Evolutionary conservation across 2,888 invertebrate genomes (phyloP), one percentile per base, ranked within the genome.

Genomic region (Argyresthia albistria): DNA sequence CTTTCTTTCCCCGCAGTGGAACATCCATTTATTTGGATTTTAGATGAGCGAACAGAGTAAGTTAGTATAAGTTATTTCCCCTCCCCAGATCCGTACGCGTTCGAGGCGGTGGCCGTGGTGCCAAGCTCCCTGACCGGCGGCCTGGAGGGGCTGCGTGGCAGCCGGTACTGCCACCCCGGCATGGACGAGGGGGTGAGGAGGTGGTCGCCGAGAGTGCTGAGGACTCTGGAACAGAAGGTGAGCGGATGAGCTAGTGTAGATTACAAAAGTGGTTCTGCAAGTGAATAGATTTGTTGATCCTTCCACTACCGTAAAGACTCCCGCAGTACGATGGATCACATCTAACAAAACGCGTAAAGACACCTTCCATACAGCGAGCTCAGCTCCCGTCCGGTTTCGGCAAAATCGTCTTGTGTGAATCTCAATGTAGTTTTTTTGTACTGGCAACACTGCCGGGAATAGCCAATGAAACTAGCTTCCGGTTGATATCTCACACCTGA

Each of bases 91-190:
- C 66, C 72, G 0, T 87, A 69, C 57, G 82, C 90, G 10, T 91
- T 89, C 63, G 89, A 91, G 69, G 82, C 90, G 0, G 92, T 91
- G 4, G 90, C 90, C 0, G 73, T 93, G 1, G 90, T 92, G 0
- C 83, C 82, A 0, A 72, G 64, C 11, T 71, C 66, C 35, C 86
- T 88, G 60, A 72, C 69, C 0, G 82, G 82, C 10, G 88, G 88
- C 0, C 67, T 91, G 2, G 70, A 72, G 1, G 84, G 81, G 10
- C 73, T 92, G 0, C 74, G 73, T 12, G 88, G 88, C 0, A 84
- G 80, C 6, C 88, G 84, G 12, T 89, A 90, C 66, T 93, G 93
- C 59, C 93, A 93, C 70, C 92, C 92, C 0, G 93, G 93, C 0
- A 82, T 91, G 46, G 86, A 84, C 43, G 79, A 84, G 52, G 64